phyloP scores from a whole-genome alignment of 37 sponge, comb jelly and placozoan genomes.

The Diacarnus erythraeanus region DNA sequence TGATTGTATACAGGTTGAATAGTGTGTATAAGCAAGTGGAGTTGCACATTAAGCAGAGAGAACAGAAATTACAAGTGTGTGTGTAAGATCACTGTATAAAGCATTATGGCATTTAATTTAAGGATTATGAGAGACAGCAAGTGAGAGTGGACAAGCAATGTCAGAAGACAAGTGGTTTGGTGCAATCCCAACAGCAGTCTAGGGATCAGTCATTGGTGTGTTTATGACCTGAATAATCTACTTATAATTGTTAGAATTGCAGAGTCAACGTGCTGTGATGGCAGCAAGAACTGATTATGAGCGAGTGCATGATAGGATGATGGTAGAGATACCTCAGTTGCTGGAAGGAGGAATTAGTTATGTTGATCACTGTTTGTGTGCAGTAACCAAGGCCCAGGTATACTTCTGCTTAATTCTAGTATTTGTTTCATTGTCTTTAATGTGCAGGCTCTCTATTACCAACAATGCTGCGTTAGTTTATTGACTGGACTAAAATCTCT shows the following conservation, averaged over 20 bases:
- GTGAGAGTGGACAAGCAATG: slow-evolving; percentile 51
- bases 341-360: slow-evolving; percentile 49
- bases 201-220: not conserved
- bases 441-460: slow-evolving; percentile 58
- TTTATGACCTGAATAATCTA: not conserved
- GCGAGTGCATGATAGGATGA: slow-evolving; percentile 37
- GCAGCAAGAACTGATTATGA: slow-evolving; percentile 59
- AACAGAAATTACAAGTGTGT: slow-evolving; percentile 45
- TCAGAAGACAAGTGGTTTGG: not conserved
- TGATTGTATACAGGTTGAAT: slow-evolving; percentile 34
- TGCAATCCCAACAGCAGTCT: slow-evolving; percentile 21
- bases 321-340: slow-evolving; percentile 71
- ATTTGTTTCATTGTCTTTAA: not conserved
- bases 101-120: no score
- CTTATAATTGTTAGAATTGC: not conserved
- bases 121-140: slow-evolving; percentile 73
- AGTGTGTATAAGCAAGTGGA: slow-evolving; percentile 62
- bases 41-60: slow-evolving; percentile 52
- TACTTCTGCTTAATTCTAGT: not conserved
- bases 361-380: slow-evolving; percentile 60
- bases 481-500: not conserved
- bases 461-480: slow-evolving; percentile 18
- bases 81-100: no score
- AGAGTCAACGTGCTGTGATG: slow-evolving; percentile 44
- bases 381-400: slow-evolving; percentile 61